These are phyloP conservation scores for Nowickia ferox DNA, from an alignment of 2,888 invertebrate genomes.

Conservation along the genomic window DNA sequence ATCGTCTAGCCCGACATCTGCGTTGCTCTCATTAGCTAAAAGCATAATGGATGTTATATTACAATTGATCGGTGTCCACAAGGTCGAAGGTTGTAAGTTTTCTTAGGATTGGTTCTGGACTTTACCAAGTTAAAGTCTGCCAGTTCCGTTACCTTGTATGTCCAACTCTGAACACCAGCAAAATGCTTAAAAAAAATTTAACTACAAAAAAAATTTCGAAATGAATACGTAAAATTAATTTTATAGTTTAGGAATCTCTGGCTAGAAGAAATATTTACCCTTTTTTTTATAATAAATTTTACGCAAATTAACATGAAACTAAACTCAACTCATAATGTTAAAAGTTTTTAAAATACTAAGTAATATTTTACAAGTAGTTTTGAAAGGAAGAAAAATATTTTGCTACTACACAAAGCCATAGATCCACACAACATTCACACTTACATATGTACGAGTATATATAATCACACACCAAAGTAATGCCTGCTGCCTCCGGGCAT, in stretches of 20 bases:
- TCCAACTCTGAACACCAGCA: no score
- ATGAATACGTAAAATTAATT: neutral
- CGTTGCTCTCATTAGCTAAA: no score
- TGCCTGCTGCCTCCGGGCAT: conserved; percentile 10
- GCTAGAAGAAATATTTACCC: neutral
- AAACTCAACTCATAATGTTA: conserved; percentile 30
- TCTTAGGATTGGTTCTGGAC: no score
- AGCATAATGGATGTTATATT: no score
- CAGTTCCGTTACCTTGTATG: no score
- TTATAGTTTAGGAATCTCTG: conserved; percentile 13
- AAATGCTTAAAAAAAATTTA: no score
- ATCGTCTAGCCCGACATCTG: no score
- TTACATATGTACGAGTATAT: neutral
- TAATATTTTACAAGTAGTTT: conserved; percentile 31
- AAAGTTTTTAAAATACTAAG: conserved; percentile 33
- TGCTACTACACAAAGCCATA: conserved; percentile 8
- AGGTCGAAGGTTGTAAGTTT: no score
- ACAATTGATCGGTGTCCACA: no score
- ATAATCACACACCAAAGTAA: neutral
- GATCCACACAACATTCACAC: neutral
- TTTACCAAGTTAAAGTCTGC: no score
- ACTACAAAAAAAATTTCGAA: no score
- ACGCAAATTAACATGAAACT: conserved; percentile 35
- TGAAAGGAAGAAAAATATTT: neutral
- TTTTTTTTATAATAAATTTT: conserved; percentile 7